These are phyloP conservation scores for Sebastes minor DNA, from an alignment of 2,797 vertebrate genomes.

Conservation along the genomic window DNA sequence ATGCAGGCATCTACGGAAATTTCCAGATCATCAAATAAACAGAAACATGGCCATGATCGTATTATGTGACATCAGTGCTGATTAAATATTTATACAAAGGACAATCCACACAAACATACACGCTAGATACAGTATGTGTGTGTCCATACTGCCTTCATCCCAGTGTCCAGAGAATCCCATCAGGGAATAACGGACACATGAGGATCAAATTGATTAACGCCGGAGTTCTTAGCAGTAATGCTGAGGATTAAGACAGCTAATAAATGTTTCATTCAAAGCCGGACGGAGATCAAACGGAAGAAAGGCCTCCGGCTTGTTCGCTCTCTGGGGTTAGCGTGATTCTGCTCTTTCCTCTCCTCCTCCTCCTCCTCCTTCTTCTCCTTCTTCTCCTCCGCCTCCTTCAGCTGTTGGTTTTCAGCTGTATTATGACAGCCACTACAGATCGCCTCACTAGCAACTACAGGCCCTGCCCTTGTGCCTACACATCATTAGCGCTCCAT, in stretches of 20 bases:
- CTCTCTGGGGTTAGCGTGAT: slow-evolving; percentile 28
- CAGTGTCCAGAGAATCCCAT: slow-evolving; percentile 44
- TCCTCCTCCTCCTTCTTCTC: slow-evolving; percentile 6
- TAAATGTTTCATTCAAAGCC: slow-evolving; percentile 76
- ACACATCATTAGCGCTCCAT: slow-evolving; percentile 78
- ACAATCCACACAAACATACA: slow-evolving; percentile 49
- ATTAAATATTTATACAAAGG: slow-evolving; percentile 66
- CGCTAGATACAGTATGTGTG: not conserved
- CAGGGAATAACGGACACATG: slow-evolving; percentile 52
- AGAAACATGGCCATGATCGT: slow-evolving; percentile 15
- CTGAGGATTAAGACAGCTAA: slow-evolving; percentile 69
- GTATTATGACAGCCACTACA: slow-evolving; percentile 76
- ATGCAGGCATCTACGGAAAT: not conserved
- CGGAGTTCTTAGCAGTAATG: slow-evolving; percentile 49
- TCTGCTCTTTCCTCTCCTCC: slow-evolving; percentile 29
- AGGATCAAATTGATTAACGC: slow-evolving; percentile 70
- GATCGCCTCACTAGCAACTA: slow-evolving; percentile 72
- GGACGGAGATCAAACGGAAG: slow-evolving; percentile 65
- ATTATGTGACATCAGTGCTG: slow-evolving; percentile 44
- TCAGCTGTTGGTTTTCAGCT: slow-evolving; percentile 74
- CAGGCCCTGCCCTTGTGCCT: slow-evolving; percentile 68
- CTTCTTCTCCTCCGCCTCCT: slow-evolving; percentile 27
- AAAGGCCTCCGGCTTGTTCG: slow-evolving; percentile 35
- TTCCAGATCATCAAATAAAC: slow-evolving; percentile 24
- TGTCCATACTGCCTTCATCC: slow-evolving; percentile 15